These are phyloP conservation scores for Platyscapa corneri DNA, from an alignment of 1,140 invertebrate genomes.

Conservation along the genomic window DNA sequence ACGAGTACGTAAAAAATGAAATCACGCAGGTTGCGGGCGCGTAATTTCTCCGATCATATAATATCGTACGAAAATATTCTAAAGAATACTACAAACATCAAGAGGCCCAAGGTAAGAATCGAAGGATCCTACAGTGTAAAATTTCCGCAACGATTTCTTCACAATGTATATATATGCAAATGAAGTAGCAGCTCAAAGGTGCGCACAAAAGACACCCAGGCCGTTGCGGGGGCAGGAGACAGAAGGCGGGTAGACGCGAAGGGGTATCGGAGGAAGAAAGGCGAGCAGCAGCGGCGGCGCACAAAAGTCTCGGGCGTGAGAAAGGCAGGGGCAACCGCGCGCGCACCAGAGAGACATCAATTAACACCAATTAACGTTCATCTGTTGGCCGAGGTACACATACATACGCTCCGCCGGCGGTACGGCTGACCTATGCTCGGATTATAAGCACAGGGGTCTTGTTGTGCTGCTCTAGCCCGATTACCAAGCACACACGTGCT, in stretches of 20 bases:
- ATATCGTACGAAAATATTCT: neutral
- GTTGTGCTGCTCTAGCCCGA: conserved; percentile 48
- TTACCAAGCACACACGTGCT: neutral
- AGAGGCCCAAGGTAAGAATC: too few species aligned
- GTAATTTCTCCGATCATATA: neutral
- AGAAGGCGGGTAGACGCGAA: neutral
- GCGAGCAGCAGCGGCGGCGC: neutral
- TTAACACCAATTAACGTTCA: conserved; percentile 71
- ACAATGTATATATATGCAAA: conserved; percentile 3
- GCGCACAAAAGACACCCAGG: neutral
- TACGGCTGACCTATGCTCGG: neutral
- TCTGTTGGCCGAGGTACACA: conserved; percentile 60
- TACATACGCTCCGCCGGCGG: neutral
- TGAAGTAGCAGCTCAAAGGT: neutral
- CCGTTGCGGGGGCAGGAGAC: neutral
- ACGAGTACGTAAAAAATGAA: neutral
- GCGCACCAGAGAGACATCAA: conserved; percentile 57
- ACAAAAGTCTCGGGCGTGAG: conserved; percentile 66
- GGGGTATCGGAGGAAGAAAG: conserved; percentile 18
- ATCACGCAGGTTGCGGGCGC: neutral
- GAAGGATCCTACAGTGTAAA: neutral
- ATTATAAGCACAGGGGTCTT: conserved; percentile 43
- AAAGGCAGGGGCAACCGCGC: conserved; percentile 57
- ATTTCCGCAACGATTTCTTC: neutral
- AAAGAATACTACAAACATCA: neutral